Percentiles rank a stretch among this genome's conserved stretches.
phyloP scores from a whole-genome alignment of 2,113 vertebrate genomes.

The Chamaetylas fuelleborni region DNA sequence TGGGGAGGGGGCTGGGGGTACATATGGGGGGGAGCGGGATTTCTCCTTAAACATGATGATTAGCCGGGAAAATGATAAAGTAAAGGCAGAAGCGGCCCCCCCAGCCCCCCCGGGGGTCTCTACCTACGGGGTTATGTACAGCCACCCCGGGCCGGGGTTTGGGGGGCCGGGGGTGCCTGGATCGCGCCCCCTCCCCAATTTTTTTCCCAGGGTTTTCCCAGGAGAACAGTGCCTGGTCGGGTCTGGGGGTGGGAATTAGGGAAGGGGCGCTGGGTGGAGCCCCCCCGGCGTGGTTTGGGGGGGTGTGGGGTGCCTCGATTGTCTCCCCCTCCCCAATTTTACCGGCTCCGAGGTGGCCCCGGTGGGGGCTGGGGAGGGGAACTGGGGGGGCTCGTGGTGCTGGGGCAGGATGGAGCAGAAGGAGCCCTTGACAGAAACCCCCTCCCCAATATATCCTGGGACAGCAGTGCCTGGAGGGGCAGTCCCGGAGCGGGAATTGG shows the following conservation, averaged over 20 bases:
- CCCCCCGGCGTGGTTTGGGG: background rate
- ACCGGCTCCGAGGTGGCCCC: background rate
- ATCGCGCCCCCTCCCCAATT: background rate
- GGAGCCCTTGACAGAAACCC: background rate
- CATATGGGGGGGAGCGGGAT: background rate
- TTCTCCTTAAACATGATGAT: background rate
- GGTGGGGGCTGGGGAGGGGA: background rate
- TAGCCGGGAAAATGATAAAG: background rate
- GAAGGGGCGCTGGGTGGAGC: background rate
- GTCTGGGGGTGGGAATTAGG: background rate
- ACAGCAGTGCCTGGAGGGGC: background rate
- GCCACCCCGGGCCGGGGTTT: background rate
- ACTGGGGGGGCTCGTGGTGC: background rate
- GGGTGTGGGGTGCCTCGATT: background rate
- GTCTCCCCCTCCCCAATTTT: background rate
- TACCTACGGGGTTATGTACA: background rate
- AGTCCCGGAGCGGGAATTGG: background rate
- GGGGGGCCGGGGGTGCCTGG: background rate
- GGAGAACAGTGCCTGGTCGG: background rate
- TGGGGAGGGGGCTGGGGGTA: too few species aligned
- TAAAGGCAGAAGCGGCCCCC: background rate
- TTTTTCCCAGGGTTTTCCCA: background rate
- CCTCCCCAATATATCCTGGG: background rate
- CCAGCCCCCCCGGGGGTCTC: background rate
- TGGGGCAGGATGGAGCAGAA: background rate